Evolutionary conservation across 2,113 vertebrate species (phyloP).

Genomic region (Tringa solitaria): DNA sequence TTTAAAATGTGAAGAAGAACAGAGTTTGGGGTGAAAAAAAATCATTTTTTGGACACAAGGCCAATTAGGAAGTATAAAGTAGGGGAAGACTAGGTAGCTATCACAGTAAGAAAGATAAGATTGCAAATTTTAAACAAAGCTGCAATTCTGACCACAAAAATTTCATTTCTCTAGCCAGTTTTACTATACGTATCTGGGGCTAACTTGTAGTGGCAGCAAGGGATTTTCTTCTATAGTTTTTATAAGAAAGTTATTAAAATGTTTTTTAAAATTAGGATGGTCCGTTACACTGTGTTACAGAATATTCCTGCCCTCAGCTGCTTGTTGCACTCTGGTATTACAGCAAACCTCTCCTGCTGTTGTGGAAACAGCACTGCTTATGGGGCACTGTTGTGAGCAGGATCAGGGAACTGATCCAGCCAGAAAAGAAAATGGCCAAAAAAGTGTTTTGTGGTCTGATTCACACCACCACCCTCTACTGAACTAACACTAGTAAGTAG

Average conservation of each 20-base stretch:
- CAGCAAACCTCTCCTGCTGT: neutral
- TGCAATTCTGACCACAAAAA: neutral
- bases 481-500: neutral
- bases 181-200: neutral
- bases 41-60: neutral
- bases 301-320: neutral
- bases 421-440: neutral
- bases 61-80: neutral
- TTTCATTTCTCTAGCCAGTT: neutral
- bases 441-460: neutral
- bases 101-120: neutral
- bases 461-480: neutral
- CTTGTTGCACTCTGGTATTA: neutral
- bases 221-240: neutral
- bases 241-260: neutral
- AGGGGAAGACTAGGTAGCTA: neutral
- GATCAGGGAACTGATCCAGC: neutral
- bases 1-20: neutral
- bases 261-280: neutral
- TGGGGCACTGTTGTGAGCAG: neutral
- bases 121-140: neutral
- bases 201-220: neutral
- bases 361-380: neutral
- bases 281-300: neutral
- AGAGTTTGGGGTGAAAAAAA: neutral